Base-by-base conservation (phyloP, 2,113 vertebrate species). In the Melanerpes aurifrons region DNA sequence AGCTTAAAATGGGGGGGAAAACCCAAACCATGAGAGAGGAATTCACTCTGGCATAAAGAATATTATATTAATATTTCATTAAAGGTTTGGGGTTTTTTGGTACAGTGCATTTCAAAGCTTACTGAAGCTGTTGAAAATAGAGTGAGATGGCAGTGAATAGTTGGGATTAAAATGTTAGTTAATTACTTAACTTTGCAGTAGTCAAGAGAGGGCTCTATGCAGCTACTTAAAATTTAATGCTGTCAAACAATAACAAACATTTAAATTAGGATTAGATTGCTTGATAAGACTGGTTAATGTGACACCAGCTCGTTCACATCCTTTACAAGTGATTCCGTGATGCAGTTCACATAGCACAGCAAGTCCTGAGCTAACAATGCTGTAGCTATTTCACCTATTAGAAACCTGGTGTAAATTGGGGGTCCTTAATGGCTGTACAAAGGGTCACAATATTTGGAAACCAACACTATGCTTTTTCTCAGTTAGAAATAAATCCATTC, bases 201-300 rank as follows among this genome's bases (percentile, higher is more conserved):
- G 87, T 75, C 28, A 22, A 63, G 87, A 84, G 45, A 73, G 35
- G 78, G 61, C 85, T 70, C 72, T 71, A 13, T 70, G 64, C 25
- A 22, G 71, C 64, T 75, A 88, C 94, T 81, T 93, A 92, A 94
- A 90, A 62, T 50, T 48, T 90, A 86, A 88, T 64, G 35, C 31
- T 7, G 22, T 77, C 72, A 79, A 92, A 74, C 35, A 76, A 62
- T 48, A 17, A 77, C 45, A 91, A 76, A 58, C 25, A 64, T 57
- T 68, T 86, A 64, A 90, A 91, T 93, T 90, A 83, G 48, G 7
- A 71, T 78, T 90, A 62, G 66, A 83, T 96, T 92, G 43, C 72
- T 88, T 3, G 3, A 18, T 81, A 68, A 71, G 68, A 26, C 22
- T 20, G 6, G 61, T 47, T 77, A 70, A 48, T 35, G 26, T n/a